Conservation (phyloP, 2,888 invertebrate genomes). For the Athalia circularis region DNA sequence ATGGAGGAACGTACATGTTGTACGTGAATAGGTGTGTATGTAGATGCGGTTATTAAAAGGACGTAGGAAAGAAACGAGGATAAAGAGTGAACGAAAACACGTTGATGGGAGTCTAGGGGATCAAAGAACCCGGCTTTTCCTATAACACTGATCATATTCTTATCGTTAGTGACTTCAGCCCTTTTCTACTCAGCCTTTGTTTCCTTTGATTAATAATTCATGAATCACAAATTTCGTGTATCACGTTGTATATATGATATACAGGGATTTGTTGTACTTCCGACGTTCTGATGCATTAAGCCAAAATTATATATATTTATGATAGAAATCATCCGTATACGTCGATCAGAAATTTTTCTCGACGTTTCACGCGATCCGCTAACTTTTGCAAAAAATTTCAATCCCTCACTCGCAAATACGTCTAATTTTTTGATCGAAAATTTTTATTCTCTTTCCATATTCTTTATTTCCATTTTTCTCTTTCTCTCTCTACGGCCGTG, state of each 20-base stretch:
- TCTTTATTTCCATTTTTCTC: too few relatives aligned
- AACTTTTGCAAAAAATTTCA: too few relatives aligned
- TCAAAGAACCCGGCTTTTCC: background rate
- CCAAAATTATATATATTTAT: background rate
- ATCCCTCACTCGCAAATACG: too few relatives aligned
- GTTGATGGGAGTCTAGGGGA: background rate
- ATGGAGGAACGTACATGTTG: background rate
- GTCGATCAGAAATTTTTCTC: background rate
- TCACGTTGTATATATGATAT: background rate
- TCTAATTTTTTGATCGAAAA: too few relatives aligned
- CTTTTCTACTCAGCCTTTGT: background rate
- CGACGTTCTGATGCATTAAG: background rate
- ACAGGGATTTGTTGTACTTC: background rate
- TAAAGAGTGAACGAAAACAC: background rate
- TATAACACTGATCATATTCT: background rate
- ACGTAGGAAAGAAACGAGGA: background rate
- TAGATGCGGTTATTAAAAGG: conserved; percentile 17
- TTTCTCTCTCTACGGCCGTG: too few relatives aligned
- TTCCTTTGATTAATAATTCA: background rate
- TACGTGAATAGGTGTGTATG: background rate
- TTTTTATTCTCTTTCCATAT: too few relatives aligned
- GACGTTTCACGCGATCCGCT: too few relatives aligned
- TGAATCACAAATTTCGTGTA: too few relatives aligned
- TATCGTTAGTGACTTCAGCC: background rate
- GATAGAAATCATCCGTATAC: background rate